These are phyloP conservation scores for Eretmocerus hayati DNA, from an alignment of 2,888 invertebrate species.

Conservation along the genomic window DNA sequence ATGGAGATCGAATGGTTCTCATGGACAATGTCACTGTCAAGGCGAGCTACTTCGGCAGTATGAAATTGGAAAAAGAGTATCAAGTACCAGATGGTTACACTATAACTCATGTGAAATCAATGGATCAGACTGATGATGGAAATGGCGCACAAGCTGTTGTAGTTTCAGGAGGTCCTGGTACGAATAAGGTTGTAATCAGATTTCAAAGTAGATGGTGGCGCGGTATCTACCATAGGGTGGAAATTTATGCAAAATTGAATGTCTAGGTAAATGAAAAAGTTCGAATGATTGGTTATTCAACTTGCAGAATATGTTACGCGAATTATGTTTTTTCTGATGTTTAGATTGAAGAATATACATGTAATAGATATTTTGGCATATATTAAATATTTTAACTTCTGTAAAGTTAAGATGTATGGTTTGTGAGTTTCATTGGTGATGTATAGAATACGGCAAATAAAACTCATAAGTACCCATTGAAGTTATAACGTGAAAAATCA, in stretches of 20 bases:
- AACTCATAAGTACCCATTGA: too few species aligned
- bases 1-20: conserved; percentile 27
- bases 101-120: conserved; percentile 43
- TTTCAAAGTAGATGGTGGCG: conserved; percentile 47
- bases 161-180: conserved; percentile 44
- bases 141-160: conserved; percentile 46
- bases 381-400: too few species aligned
- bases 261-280: too few species aligned
- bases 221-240: conserved; percentile 46
- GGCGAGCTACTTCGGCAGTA: conserved; percentile 27
- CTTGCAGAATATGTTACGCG: too few species aligned
- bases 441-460: too few species aligned
- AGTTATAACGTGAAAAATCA: too few species aligned
- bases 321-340: too few species aligned
- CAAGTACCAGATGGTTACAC: conserved; percentile 23
- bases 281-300: too few species aligned
- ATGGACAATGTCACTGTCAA: conserved; percentile 27
- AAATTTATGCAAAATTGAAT: conserved; percentile 38
- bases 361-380: too few species aligned
- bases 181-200: conserved; percentile 37
- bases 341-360: too few species aligned
- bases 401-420: too few species aligned
- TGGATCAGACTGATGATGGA: conserved; percentile 46
- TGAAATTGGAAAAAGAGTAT: conserved; percentile 30
- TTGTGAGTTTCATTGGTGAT: too few species aligned